Evolutionary conservation across 2,797 vertebrate genomes (phyloP), one percentile per base, ranked within the genome.

Genomic region (Cirrhinus molitorella): DNA sequence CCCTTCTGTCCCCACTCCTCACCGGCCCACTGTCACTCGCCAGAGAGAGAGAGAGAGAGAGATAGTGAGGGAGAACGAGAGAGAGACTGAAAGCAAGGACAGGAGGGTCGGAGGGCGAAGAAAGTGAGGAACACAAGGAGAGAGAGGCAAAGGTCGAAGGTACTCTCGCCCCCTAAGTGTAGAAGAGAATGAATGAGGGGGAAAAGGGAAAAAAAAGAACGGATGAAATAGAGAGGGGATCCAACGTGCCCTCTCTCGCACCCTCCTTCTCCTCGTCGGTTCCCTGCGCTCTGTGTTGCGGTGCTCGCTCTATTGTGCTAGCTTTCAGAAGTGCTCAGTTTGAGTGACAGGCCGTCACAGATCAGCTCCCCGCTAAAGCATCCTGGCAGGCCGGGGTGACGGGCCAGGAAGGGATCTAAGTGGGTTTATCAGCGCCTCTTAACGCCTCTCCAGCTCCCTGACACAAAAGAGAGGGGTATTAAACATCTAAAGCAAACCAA

Each of bases 331-430:
- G 96, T 95, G 96, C 96, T 97, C 96, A 95, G 96, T 98, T 97
- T 99, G 98, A 99, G 96, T 98, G 98, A 97, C 97, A 99, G 97
- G 95, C 96, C 97, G 97, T 99, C 97, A 99, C 97, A 98, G 98
- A 98, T 99, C 96, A 97, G 97, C 97, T 99, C 97, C 96, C 96
- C 95, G 97, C 97, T 99, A 99, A 98, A 98, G 97, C 96, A 94
- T 96, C 96, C 97, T 96, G 96, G 97, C 97, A 98, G 98, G 95
- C 94, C 95, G 94, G 97, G 97, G 96, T 97, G 97, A 98, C 97
- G 96, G 97, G 97, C 97, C 97, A 97, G 97, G 97, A 98, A 97
- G 96, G 97, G 97, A 98, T 98, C 97, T 99, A 98, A 98, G 97
- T 98, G 97, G 96, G 97, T 98, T 98, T 99, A 98, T 99, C 97